Evolutionary conservation across 2,797 vertebrate species (phyloP), one percentile per base, ranked within the genome.

Genomic region (Neosilurus hyrtlii): DNA sequence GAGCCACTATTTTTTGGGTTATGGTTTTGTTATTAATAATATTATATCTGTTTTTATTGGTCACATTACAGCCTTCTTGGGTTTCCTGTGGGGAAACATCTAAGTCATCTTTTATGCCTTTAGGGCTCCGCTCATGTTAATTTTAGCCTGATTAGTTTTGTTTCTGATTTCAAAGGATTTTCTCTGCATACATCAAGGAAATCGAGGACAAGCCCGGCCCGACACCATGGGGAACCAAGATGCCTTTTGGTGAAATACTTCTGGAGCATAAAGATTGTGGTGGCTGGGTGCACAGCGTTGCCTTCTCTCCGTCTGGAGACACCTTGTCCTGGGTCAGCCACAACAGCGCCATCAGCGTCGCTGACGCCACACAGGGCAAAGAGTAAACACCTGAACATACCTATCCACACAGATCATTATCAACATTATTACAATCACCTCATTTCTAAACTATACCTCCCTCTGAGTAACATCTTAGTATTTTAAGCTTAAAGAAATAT

Each of bases 111-210:
- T 49, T 70, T 49, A 67, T 6, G 6, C 37, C 37, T 43, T 3
- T 43, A 43, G 3, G 43, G 4, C 43, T 43, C 8, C 43, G 8
- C 43, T 43, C 43, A 43, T 43, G 43, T 43, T 43, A 43, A 22
- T 49, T 3, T n/a, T 8, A 18, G 24, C 18, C n/a, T 49, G 75
- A 78, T 18, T 1, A 0, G 3, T 18, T 51, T 2, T 63, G 0
- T 49, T 63, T 63, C 22, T 49, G 20, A 10, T 51, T 49, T 63
- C 61, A 6, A 77, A 95, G 94, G 86, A 82, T 96, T 52, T 95
- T 95, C 81, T 95, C 95, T 4, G 87, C 94, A 61, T 96, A 95
- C 83, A 95, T 96, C 76, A 96, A 96, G 90, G 95, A 96, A 79
- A 95, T 96, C 0, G 95, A 96, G 90, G 95, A 95, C 8, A 95